A percentile compares a stretch with the other conserved stretches of the same genome.
phyloP scores from a whole-genome alignment of 2,888 invertebrate genomes.

The Andrena bucephala region DNA sequence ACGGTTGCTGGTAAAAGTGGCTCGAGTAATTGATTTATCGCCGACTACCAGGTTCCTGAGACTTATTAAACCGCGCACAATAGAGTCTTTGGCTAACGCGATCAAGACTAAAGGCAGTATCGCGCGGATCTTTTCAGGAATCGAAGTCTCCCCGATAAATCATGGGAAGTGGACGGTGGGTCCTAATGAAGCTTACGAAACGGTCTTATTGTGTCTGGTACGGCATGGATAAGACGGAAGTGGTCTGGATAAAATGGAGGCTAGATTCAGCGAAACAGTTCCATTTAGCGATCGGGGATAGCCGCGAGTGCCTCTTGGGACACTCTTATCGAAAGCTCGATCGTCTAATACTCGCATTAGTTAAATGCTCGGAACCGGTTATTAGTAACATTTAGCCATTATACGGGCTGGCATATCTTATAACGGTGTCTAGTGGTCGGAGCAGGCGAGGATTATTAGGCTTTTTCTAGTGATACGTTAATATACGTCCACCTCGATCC shows the following conservation, averaged over 20 bases:
- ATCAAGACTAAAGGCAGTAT: slow-evolving; percentile 18
- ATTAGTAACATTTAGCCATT: slow-evolving; percentile 74
- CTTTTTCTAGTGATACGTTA: slow-evolving; percentile 61
- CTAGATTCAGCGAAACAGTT: slow-evolving; percentile 66
- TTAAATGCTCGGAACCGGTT: slow-evolving; percentile 74
- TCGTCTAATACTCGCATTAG: slow-evolving; percentile 74
- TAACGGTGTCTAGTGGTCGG: slow-evolving; percentile 57
- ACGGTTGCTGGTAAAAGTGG: background rate
- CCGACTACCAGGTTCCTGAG: slow-evolving; percentile 8
- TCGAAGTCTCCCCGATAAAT: slow-evolving; percentile 50
- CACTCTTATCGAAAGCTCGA: slow-evolving; percentile 67
- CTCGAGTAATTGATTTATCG: slow-evolving; percentile 21
- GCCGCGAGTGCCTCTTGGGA: slow-evolving; percentile 60
- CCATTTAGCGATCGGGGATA: slow-evolving; percentile 64
- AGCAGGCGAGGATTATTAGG: slow-evolving; percentile 66
- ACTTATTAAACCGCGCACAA: slow-evolving; percentile 27
- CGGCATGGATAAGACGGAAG: slow-evolving; percentile 64
- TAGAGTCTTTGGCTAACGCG: slow-evolving; percentile 18
- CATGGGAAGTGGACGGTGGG: slow-evolving; percentile 24
- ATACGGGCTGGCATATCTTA: slow-evolving; percentile 62
- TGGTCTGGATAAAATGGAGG: slow-evolving; percentile 64
- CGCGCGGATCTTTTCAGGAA: slow-evolving; percentile 18
- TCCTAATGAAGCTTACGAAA: slow-evolving; percentile 62
- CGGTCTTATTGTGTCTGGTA: slow-evolving; percentile 54
- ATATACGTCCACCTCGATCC: slow-evolving; percentile 55